Base-by-base conservation (phyloP, 2,797 vertebrate species). In the Myripristis jacobus region DNA sequence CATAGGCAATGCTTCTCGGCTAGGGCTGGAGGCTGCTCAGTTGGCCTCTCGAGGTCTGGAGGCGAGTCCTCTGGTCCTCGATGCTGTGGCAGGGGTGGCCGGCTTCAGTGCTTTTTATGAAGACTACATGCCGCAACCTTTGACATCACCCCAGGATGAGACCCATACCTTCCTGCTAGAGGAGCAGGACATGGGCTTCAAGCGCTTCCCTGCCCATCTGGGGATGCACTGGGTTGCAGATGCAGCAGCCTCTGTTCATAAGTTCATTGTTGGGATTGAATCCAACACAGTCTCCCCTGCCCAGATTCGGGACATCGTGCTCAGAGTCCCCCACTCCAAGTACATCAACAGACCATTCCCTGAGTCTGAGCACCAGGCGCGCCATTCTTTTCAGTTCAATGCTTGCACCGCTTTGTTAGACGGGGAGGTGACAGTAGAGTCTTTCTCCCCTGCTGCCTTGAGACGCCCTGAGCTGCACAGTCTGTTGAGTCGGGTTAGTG, bases 331-430 rank as follows among this genome's bases (percentile, higher is more conserved):
- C 0, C 82, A 77, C 54, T 97, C 96, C 3, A 96, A 96, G 80
- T 97, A 97, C 92, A 97, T 97, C 80, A 92, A 97, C 70, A 91
- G 96, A 31, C 95, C 96, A 3, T 95, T 95, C 72, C 96, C 96
- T 0, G 91, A 94, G 60, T 95, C 95, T 0, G 95, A 97, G 64
- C 96, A 97, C 8, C 86, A 97, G 86, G 96, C 96, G 0, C 95
- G 96, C 9, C 96, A 97, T 80, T 97, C 96, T 13, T 96, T 97
- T 92, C 96, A 97, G 80, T 97, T 96, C 84, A 96, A 94, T 0
- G 94, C 96, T 68, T 97, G 96, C 22, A 78, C 88, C 0, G 95
- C 95, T 21, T 91, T 97, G 44, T 63, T 97, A 84, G 95, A 97
- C 0, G 96, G 96, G 0, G 89, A 96, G 65, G 93, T 97, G 73